Evolutionary conservation across 2,113 vertebrate genomes (phyloP).

Genomic region (Elephas maximus): DNA sequence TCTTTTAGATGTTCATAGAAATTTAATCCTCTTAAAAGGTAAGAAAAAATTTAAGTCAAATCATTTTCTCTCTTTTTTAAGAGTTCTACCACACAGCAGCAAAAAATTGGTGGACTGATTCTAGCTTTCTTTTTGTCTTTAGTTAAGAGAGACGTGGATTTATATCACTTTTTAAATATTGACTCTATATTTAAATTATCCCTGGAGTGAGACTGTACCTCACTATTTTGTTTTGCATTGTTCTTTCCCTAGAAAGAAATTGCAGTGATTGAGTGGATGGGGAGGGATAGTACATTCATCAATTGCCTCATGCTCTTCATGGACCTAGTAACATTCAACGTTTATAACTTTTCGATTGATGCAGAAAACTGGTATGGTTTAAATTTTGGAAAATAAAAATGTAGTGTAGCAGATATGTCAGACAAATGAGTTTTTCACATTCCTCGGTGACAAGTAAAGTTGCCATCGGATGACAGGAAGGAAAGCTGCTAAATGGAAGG

Average conservation of each 20-base stretch:
- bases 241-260: constrained; percentile 35
- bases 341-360: background rate
- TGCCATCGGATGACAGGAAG: background rate
- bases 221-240: background rate
- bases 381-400: constrained; percentile 13
- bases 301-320: background rate
- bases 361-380: background rate
- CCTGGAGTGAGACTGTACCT: background rate
- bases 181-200: background rate
- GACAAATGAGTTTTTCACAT: background rate
- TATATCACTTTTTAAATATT: background rate
- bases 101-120: background rate
- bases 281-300: background rate
- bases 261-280: background rate
- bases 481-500: too few relatives aligned
- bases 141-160: background rate
- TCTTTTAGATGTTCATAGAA: constrained; percentile 71
- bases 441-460: background rate
- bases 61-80: constrained; percentile 12
- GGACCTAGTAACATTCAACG: background rate
- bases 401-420: background rate
- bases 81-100: background rate
- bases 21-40: constrained; percentile 59
- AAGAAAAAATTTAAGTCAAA: constrained; percentile 36
- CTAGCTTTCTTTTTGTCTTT: constrained; percentile 18